Percentiles rank a stretch among this genome's conserved stretches.
phyloP scores from a whole-genome alignment of 2,113 vertebrate genomes.

The Lipotes vexillifer region DNA sequence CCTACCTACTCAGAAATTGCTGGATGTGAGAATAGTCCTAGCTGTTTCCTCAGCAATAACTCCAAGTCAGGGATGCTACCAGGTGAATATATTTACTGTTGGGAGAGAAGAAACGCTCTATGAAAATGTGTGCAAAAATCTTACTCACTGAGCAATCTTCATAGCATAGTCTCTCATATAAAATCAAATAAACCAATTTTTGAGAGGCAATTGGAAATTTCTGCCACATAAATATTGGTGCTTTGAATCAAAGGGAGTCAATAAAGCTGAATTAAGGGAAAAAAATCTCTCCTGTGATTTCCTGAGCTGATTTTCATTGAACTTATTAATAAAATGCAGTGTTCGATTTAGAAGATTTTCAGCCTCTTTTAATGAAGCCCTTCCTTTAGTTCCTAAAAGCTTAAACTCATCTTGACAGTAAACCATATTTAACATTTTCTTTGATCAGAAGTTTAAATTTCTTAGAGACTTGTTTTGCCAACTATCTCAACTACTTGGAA shows the following conservation, averaged over 20 bases:
- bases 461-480: slow-evolving; percentile 9
- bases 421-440: neutral
- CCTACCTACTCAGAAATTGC: neutral
- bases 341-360: neutral
- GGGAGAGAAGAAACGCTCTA: neutral
- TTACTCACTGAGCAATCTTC: neutral
- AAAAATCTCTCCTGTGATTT: neutral
- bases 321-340: slow-evolving; percentile 12
- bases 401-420: neutral
- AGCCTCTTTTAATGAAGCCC: neutral
- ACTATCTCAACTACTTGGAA: neutral
- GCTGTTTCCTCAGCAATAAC: neutral
- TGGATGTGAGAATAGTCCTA: neutral
- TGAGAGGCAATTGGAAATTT: slow-evolving; percentile 5
- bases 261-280: neutral
- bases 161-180: neutral
- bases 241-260: slow-evolving; percentile 16
- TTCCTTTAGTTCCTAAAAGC: neutral
- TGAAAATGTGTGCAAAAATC: neutral
- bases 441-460: neutral
- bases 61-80: neutral
- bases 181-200: slow-evolving; percentile 17
- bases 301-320: neutral
- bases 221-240: neutral
- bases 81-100: neutral